Evolutionary conservation across 1,140 invertebrate species (phyloP), one percentile per base, ranked within the genome.

Genomic region (Tribolium castaneum): DNA sequence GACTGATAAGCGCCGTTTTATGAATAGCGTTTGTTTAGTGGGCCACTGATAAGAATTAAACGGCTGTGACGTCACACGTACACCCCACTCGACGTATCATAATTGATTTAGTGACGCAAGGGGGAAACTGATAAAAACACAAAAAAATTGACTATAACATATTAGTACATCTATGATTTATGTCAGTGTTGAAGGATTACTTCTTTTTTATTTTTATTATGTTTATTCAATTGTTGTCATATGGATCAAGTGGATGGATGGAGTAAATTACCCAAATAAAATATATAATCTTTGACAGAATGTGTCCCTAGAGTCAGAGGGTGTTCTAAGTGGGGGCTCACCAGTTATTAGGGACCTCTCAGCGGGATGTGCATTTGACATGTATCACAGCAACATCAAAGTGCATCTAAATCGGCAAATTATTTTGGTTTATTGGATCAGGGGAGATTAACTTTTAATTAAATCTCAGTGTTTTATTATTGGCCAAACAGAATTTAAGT

Each of bases 11-110:
- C 77, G 30, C 25, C 70, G 79, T 80, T 70, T 74, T 78, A 78
- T 78, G 78, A 80, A 80, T 78, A 78, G 79, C 79, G 76, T 80
- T 80, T 78, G 79, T 80, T 80, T 80, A 80, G 79, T 73, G 77
- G 70, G 70, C 74, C 56, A 76, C 71, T 78, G 79, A 80, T 80
- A 80, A 80, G 79, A 76, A 76, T 78, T 75, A 80, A 80, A 80
- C 77, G 79, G 54, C 70, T 80, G 77, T 80, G 79, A 80, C 79
- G 79, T 80, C 79, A 80, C 73, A 45, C 62, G 72, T 51, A 51
- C 71, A 76, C 54, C 79, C 76, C 74, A 75, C 77, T 78, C 79
- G 74, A 78, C 79, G 71, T 78, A 80, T 78, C 79, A 76, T 80
- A 80, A 80, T 80, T 80, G 79, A 80, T 80, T 80, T 80, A 78